These are phyloP conservation scores for Anguilla japonica DNA, from an alignment of 2,113 vertebrate species.

Conservation along the genomic window DNA sequence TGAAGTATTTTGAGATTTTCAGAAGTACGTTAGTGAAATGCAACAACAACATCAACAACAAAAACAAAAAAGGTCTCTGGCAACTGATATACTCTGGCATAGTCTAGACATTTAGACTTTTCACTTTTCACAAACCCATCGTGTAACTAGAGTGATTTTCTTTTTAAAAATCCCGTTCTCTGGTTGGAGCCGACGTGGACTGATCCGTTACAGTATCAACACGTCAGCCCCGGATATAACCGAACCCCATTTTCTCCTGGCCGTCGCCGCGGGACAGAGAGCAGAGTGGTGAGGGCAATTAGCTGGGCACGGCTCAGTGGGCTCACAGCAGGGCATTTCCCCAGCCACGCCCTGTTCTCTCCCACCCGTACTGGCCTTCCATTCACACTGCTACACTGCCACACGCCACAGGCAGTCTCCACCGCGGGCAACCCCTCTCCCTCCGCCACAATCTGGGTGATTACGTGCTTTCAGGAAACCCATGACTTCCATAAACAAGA, in stretches of 20 bases:
- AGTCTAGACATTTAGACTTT: not conserved
- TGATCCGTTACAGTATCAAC: not conserved
- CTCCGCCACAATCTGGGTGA: not conserved
- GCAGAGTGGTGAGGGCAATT: slow-evolving; percentile 11
- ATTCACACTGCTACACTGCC: not conserved
- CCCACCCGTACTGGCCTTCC: not conserved
- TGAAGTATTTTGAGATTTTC: not conserved
- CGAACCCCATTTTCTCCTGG: not conserved
- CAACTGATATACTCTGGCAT: not conserved
- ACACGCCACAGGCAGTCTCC: not conserved
- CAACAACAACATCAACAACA: not conserved
- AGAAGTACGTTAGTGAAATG: not conserved
- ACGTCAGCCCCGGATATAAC: not conserved
- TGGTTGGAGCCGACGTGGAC: not conserved
- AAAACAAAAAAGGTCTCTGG: not conserved
- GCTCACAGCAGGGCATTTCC: not conserved
- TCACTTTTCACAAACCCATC: not conserved
- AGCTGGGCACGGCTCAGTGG: not conserved
- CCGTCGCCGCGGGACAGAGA: not conserved
- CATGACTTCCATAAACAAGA: not conserved
- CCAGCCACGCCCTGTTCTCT: not conserved
- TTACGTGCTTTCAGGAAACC: not conserved
- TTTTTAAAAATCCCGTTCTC: not conserved
- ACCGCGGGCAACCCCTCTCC: not conserved
- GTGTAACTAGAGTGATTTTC: not conserved